Evolutionary conservation across 1,140 invertebrate genomes (phyloP).

Genomic region (Aphis craccivora): DNA sequence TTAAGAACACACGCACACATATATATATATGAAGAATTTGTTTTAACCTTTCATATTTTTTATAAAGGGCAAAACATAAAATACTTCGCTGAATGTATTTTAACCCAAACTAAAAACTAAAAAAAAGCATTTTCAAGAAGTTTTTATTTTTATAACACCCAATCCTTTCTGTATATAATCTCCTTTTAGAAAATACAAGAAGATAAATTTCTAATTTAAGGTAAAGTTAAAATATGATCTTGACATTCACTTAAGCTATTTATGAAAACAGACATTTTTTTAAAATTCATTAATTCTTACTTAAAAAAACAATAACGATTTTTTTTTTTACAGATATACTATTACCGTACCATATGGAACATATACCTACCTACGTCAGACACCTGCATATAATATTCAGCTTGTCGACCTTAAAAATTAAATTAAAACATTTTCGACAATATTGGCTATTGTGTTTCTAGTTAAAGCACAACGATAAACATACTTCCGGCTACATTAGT

Average conservation of each 20-base stretch:
- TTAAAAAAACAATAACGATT: neutral
- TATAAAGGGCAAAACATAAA: neutral
- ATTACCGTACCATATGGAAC: constrained; percentile 10
- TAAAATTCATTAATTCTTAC: neutral
- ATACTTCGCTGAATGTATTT: neutral
- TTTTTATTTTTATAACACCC: neutral
- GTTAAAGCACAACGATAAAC: neutral
- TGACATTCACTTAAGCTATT: neutral
- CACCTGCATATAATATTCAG: neutral
- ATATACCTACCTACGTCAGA: neutral
- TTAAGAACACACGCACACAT: neutral
- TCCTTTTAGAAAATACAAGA: neutral
- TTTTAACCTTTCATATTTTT: neutral
- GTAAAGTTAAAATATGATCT: constrained; percentile 21
- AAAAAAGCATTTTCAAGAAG: neutral
- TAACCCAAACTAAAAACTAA: neutral
- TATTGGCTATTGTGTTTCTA: neutral
- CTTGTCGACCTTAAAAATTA: neutral
- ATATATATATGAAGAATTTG: neutral
- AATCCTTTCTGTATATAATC: constrained; percentile 4
- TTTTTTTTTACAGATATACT: neutral
- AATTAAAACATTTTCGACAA: neutral
- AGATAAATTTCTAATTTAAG: constrained; percentile 12
- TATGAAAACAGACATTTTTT: constrained; percentile 10
- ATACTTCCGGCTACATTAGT: neutral